Evolutionary conservation across 2,888 invertebrate species (phyloP).

Genomic region (Stenoptilia bipunctidactyla): DNA sequence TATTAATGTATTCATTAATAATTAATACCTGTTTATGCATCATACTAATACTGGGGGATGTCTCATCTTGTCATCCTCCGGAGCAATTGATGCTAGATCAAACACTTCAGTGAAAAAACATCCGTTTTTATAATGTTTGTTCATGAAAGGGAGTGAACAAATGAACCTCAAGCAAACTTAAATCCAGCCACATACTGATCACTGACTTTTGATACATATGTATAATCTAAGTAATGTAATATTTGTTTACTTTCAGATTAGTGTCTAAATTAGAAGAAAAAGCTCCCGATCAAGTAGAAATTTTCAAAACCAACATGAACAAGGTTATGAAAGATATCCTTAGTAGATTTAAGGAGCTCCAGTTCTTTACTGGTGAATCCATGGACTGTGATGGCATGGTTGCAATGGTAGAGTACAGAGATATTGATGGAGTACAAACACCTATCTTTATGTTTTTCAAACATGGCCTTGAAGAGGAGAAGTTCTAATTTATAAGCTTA

Average conservation of each 20-base stretch:
- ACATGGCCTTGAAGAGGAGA: constrained; percentile 95
- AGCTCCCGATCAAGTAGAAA: constrained; percentile 86
- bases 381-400: constrained; percentile 96
- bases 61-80: constrained; percentile 33
- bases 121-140: constrained; percentile 53
- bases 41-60: constrained; percentile 50
- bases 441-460: constrained; percentile 97
- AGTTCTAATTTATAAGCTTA: constrained; percentile 77
- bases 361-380: constrained; percentile 93
- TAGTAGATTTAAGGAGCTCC: constrained; percentile 90
- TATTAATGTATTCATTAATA: background rate
- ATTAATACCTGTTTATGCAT: constrained; percentile 26
- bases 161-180: too few species aligned
- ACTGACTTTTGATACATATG: background rate
- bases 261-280: constrained; percentile 85
- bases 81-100: constrained; percentile 55
- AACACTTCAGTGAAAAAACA: constrained; percentile 56
- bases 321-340: constrained; percentile 94
- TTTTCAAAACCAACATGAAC: constrained; percentile 93
- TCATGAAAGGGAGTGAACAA: constrained; percentile 59
- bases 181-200: too few species aligned
- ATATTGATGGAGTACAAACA: constrained; percentile 83
- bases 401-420: constrained; percentile 94
- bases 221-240: constrained; percentile 1
- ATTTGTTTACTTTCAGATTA: constrained; percentile 67